Conservation (phyloP, 2,797 vertebrate genomes). For the Allobates femoralis region DNA sequence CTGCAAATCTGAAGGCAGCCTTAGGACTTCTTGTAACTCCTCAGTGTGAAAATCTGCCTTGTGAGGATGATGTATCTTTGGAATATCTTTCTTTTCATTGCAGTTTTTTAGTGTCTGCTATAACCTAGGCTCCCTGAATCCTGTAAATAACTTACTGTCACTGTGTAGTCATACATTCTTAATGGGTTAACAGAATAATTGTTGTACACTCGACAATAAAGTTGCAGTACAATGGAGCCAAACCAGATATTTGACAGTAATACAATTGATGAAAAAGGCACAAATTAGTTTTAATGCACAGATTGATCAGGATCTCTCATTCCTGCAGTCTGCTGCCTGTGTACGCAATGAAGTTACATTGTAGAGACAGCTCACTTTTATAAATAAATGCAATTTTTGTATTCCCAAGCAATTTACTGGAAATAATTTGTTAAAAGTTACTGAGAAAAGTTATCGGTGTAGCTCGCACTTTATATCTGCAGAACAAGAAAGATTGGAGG, state of each 20-base stretch:
- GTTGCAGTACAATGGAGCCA: conserved; percentile 36
- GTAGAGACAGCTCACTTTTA: conserved; percentile 54
- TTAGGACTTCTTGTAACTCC: too few relatives aligned
- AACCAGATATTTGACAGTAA: conserved; percentile 36
- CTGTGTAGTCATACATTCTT: neutral
- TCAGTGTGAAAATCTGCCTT: too few relatives aligned
- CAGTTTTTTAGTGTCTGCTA: too few relatives aligned
- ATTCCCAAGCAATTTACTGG: conserved; percentile 60
- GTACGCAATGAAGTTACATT: conserved; percentile 68
- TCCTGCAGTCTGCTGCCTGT: conserved; percentile 64
- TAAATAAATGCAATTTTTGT: conserved; percentile 72
- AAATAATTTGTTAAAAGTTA: conserved; percentile 27
- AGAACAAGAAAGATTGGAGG: conserved; percentile 13
- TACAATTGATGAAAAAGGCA: conserved; percentile 36
- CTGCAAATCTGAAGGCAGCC: too few relatives aligned
- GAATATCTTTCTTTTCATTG: too few relatives aligned
- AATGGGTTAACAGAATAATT: neutral
- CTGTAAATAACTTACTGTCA: too few relatives aligned
- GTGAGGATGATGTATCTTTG: too few relatives aligned
- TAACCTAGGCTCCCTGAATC: too few relatives aligned
- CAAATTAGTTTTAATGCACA: conserved; percentile 63
- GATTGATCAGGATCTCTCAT: conserved; percentile 69
- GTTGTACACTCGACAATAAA: conserved; percentile 2
- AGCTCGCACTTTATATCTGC: neutral
- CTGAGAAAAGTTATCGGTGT: conserved; percentile 21